These are phyloP conservation scores for Cataglyphis cursor DNA, from an alignment of 2,888 invertebrate species.

Conservation along the genomic window DNA sequence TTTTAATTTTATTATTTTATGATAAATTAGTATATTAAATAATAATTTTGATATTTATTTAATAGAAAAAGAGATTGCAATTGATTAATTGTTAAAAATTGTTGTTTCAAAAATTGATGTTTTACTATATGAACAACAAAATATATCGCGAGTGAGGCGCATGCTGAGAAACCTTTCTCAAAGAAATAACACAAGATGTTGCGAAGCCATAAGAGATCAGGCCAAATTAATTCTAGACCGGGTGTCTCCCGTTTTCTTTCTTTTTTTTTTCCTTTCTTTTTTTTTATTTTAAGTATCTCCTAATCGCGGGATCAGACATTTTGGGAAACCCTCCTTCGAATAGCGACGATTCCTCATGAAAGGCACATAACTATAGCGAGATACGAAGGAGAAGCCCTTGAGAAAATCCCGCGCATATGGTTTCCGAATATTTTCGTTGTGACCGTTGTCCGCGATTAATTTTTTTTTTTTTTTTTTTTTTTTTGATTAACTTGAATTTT, in stretches of 20 bases:
- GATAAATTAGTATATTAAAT: background rate
- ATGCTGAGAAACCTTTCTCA: constrained; percentile 53
- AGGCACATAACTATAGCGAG: constrained; percentile 35
- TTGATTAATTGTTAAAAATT: background rate
- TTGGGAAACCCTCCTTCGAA: constrained; percentile 52
- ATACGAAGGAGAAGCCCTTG: constrained; percentile 63
- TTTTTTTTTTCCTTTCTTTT: constrained; percentile 9
- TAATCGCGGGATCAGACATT: constrained; percentile 59
- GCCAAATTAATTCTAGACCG: constrained; percentile 56
- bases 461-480: background rate
- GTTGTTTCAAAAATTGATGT: no score
- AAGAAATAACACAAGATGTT: constrained; percentile 49
- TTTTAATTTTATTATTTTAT: background rate
- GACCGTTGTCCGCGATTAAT: background rate
- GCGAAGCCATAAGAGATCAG: constrained; percentile 49
- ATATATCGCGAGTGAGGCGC: background rate
- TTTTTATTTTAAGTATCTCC: constrained; percentile 44
- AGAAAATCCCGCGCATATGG: constrained; percentile 63
- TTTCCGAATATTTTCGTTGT: constrained; percentile 73
- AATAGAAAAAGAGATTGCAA: background rate
- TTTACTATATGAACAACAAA: background rate
- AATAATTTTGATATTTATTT: constrained; percentile 4
- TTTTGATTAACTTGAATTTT: background rate
- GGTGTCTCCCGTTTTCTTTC: constrained; percentile 13
- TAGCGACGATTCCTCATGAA: constrained; percentile 17